Evolutionary conservation across 2,113 vertebrate species (phyloP).

Genomic region (Odobenus rosmarus): DNA sequence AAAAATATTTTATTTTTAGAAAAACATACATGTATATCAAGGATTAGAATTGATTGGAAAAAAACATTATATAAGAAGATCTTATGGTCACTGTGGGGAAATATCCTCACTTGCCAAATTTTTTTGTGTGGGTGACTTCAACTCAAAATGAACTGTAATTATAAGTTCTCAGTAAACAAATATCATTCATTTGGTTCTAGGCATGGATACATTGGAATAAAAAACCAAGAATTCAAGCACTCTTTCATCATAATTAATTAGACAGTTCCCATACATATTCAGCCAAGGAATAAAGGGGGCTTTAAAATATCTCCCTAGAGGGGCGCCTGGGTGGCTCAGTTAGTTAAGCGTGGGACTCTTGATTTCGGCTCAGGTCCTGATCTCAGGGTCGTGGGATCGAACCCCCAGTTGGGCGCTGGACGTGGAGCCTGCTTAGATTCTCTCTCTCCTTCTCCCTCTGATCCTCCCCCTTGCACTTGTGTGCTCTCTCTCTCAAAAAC

Average conservation of each 20-base stretch:
- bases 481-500: background rate
- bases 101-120: background rate
- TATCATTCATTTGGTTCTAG: background rate
- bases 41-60: background rate
- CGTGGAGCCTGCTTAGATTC: background rate
- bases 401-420: no score
- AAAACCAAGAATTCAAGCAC: slow-evolving; percentile 1
- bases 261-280: background rate
- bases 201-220: background rate
- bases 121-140: background rate
- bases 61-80: background rate
- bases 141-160: slow-evolving; percentile 11
- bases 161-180: background rate
- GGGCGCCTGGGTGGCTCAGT: background rate
- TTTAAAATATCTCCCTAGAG: background rate
- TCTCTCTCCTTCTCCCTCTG: background rate
- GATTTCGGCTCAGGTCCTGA: background rate
- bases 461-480: background rate
- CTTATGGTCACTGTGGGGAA: background rate
- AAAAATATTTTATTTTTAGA: slow-evolving; percentile 14
- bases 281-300: background rate
- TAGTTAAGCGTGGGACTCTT: background rate
- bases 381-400: background rate
- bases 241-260: background rate
- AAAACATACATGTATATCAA: background rate